phyloP scores from a whole-genome alignment of 2,113 vertebrate species.

The Vulpes vulpes region DNA sequence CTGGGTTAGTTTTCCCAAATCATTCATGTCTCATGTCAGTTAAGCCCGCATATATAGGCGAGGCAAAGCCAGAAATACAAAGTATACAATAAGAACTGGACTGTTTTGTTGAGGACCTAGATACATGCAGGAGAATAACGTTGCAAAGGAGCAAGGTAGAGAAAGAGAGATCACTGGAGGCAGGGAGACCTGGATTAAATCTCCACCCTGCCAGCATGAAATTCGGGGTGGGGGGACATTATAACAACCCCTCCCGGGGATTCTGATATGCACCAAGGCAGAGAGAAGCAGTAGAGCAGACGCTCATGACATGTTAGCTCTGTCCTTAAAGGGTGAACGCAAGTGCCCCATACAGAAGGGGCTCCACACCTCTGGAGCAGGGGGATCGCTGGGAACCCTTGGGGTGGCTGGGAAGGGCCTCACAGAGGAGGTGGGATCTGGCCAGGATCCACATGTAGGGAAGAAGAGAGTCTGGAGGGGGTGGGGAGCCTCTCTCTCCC shows the following conservation, averaged over 20 bases:
- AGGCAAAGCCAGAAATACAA: neutral
- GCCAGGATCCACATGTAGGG: too few relatives aligned
- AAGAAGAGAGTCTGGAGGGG: neutral
- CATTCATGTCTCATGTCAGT: neutral
- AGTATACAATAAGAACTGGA: neutral
- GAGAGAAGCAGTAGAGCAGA: neutral
- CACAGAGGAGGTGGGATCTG: neutral
- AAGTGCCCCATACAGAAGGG: neutral
- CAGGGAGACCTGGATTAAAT: neutral
- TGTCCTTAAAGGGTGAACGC: neutral
- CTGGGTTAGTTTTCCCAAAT: neutral
- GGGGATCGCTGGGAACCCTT: neutral
- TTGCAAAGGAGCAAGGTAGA: neutral
- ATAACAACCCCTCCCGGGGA: neutral
- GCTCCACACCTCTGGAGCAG: neutral
- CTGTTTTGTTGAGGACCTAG: neutral
- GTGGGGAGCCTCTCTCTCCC: neutral
- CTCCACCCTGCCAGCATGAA: rapidly evolving
- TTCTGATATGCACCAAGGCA: neutral
- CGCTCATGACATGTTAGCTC: neutral
- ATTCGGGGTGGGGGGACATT: too few relatives aligned
- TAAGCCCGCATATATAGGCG: neutral
- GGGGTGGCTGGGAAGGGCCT: too few relatives aligned
- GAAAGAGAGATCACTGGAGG: neutral
- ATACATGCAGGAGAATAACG: neutral